These are phyloP conservation scores for Shinisaurus crocodilurus DNA, from an alignment of 2,113 vertebrate genomes.

Conservation along the genomic window DNA sequence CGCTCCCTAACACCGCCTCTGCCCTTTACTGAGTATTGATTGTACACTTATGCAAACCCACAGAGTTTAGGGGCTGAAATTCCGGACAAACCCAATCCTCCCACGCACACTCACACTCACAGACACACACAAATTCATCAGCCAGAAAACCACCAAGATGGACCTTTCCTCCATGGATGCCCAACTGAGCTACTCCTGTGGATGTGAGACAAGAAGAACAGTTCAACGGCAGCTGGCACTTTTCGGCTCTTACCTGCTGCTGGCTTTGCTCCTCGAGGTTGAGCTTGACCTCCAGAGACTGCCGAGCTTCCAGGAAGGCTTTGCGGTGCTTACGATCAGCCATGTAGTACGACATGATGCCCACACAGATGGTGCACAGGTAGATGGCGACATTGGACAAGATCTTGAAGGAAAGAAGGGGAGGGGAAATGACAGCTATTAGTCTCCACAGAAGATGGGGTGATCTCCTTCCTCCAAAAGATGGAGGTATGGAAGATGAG, in stretches of 20 bases:
- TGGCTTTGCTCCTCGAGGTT: conserved; percentile 95
- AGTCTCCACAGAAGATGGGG: neutral
- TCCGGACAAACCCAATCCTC: neutral
- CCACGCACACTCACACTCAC: no score
- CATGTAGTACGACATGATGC: conserved; percentile 94
- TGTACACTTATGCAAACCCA: neutral
- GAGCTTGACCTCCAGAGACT: conserved; percentile 94
- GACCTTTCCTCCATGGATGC: neutral
- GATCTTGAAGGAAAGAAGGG: conserved; percentile 74
- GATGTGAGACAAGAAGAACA: neutral
- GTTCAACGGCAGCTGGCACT: rapidly evolving
- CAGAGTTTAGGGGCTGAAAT: neutral
- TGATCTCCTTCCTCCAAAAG: neutral
- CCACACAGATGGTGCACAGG: conserved; percentile 86
- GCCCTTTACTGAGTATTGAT: neutral
- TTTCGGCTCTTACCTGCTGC: conserved; percentile 84
- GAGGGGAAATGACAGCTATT: neutral
- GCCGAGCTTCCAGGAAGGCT: conserved; percentile 93
- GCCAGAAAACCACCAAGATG: neutral
- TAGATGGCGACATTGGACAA: conserved; percentile 90
- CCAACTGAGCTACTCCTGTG: neutral
- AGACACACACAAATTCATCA: neutral
- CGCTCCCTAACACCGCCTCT: neutral
- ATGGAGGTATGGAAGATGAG: neutral
- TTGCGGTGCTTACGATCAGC: conserved; percentile 94